Evolutionary conservation across 2,888 invertebrate genomes (phyloP).

Genomic region (Endotricha flammealis): DNA sequence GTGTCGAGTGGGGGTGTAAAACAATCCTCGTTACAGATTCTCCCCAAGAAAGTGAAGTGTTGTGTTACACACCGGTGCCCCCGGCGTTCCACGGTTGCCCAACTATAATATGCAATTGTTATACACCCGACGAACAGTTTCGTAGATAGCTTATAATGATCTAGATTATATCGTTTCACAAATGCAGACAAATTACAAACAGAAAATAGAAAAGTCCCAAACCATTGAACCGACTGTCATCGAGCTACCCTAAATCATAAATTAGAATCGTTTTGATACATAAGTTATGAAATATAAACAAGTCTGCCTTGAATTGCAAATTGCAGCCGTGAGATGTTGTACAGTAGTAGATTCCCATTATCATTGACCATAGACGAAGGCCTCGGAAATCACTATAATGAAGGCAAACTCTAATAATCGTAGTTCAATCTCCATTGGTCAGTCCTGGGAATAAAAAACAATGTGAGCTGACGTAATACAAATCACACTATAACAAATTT

Average conservation of each 20-base stretch:
- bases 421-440: constrained; percentile 2
- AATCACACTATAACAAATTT: constrained; percentile 13
- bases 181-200: neutral
- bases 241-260: too few species aligned
- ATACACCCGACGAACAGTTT: constrained; percentile 6
- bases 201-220: too few species aligned
- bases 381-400: neutral
- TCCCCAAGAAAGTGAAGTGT: constrained; percentile 64
- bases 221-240: too few species aligned
- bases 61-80: constrained; percentile 52
- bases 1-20: constrained; percentile 2
- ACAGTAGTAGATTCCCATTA: neutral
- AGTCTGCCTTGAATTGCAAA: neutral
- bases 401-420: neutral
- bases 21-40: constrained; percentile 42
- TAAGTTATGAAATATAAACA: too few species aligned
- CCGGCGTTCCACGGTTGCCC: constrained; percentile 34
- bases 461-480: constrained; percentile 15
- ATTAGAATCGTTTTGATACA: too few species aligned
- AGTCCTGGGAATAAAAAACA: constrained; percentile 14
- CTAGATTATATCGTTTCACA: constrained; percentile 9
- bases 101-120: constrained; percentile 26
- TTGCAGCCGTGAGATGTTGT: neutral
- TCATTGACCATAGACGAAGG: neutral
- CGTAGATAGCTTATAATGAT: constrained; percentile 13